phyloP scores from a whole-genome alignment of 1,140 invertebrate genomes.

The Melipona quadrifasciata region DNA sequence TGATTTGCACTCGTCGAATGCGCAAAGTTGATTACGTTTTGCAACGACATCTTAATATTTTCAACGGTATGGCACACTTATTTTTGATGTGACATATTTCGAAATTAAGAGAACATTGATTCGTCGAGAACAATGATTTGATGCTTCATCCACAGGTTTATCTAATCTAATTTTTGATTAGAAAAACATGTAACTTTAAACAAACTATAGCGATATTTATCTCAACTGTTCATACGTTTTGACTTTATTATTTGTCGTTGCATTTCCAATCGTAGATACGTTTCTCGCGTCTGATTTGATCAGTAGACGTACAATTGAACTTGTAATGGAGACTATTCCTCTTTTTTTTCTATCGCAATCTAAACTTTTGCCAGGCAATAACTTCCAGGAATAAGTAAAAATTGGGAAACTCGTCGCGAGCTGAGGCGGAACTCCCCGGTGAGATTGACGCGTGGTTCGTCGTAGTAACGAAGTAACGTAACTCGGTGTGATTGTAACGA shows the following conservation, averaged over 20 bases:
- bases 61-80: not conserved
- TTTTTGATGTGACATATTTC: not conserved
- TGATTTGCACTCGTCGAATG: constrained; percentile 49
- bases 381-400: constrained; percentile 60
- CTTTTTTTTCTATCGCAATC: constrained; percentile 35
- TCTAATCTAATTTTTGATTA: not conserved
- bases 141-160: not conserved
- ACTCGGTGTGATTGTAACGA: constrained; percentile 54
- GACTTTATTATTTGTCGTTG: not conserved
- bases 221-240: not conserved
- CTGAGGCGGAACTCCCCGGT: constrained; percentile 40
- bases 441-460: constrained; percentile 44
- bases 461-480: constrained; percentile 54
- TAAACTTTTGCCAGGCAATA: constrained; percentile 44
- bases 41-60: not conserved
- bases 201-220: not conserved
- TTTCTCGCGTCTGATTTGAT: not conserved
- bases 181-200: not conserved
- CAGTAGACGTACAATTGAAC: constrained; percentile 19
- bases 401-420: constrained; percentile 54
- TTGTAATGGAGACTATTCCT: constrained; percentile 7
- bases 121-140: not conserved
- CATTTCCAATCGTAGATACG: not conserved
- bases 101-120: not conserved
- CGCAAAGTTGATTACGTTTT: constrained; percentile 8